Percentiles rank a stretch among this genome's conserved stretches.
These are phyloP conservation scores for Burhinus oedicnemus DNA, from an alignment of 2,113 vertebrate species.

Conservation along the genomic window DNA sequence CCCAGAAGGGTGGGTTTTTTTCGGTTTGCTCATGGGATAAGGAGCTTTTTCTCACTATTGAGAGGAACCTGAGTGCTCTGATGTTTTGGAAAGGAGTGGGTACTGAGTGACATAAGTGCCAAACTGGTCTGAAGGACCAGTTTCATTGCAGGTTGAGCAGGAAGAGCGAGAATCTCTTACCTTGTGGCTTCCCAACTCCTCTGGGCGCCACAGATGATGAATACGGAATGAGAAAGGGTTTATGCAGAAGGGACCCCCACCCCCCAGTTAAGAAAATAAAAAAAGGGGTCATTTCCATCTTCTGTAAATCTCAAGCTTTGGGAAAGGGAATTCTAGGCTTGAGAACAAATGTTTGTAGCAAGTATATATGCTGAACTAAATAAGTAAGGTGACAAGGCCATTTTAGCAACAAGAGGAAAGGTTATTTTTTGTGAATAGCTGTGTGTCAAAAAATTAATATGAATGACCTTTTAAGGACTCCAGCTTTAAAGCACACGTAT, in stretches of 20 bases:
- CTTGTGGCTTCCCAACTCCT: neutral
- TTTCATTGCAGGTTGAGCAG: neutral
- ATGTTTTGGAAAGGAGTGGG: neutral
- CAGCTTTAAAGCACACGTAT: neutral
- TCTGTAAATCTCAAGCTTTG: neutral
- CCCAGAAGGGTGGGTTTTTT: too few species aligned
- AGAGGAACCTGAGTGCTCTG: neutral
- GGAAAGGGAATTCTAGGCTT: neutral
- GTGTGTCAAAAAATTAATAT: neutral
- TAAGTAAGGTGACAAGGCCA: fast-evolving
- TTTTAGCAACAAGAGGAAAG: neutral
- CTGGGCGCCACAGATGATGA: neutral
- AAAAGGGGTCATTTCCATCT: neutral
- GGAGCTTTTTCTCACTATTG: neutral
- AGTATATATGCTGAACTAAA: neutral
- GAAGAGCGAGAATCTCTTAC: neutral
- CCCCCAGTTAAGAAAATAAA: neutral
- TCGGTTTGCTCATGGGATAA: neutral
- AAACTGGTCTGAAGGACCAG: neutral
- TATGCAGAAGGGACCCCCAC: neutral
- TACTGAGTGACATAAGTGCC: neutral
- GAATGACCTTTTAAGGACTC: neutral
- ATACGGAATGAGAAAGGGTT: neutral
- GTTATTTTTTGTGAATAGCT: neutral
- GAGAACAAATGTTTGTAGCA: neutral